Conservation (phyloP, 2,888 invertebrate genomes). For the Acanthoscelides obtectus region DNA sequence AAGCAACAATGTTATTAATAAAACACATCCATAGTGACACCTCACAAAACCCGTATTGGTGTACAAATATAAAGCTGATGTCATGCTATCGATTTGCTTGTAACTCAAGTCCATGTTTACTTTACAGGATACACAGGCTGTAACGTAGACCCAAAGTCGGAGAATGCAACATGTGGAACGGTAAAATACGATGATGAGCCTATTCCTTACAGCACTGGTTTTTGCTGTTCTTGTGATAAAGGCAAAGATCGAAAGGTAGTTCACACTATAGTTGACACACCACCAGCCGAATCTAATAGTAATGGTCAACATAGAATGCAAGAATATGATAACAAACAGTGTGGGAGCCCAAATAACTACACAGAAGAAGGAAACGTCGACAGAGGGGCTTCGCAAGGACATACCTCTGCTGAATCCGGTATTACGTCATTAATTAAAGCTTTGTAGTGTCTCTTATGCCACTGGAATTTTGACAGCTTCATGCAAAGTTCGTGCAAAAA, state of each 20-base stretch:
- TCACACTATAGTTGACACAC: neutral
- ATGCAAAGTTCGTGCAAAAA: too few species aligned
- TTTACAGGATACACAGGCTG: conserved; percentile 45
- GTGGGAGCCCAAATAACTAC: neutral
- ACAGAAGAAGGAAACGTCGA: neutral
- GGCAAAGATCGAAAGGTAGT: neutral
- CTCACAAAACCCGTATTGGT: too few species aligned
- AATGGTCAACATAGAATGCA: neutral
- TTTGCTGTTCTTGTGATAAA: conserved; percentile 50
- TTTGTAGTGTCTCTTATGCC: too few species aligned
- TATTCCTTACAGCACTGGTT: conserved; percentile 49
- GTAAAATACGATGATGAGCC: conserved; percentile 41
- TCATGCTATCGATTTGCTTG: too few species aligned
- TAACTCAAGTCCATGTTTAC: neutral
- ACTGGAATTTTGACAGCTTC: too few species aligned
- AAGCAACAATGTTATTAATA: too few species aligned
- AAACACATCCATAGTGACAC: too few species aligned
- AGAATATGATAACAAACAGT: neutral
- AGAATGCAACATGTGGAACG: conserved; percentile 46
- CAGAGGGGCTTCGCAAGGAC: neutral
- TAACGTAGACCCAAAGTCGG: conserved; percentile 23
- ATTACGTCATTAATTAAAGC: too few species aligned
- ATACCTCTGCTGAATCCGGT: neutral
- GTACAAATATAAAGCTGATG: too few species aligned
- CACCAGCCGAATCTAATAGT: neutral